Evolutionary conservation across 2,113 vertebrate species (phyloP), one percentile per base, ranked within the genome.

Genomic region (Muntiacus reevesi): DNA sequence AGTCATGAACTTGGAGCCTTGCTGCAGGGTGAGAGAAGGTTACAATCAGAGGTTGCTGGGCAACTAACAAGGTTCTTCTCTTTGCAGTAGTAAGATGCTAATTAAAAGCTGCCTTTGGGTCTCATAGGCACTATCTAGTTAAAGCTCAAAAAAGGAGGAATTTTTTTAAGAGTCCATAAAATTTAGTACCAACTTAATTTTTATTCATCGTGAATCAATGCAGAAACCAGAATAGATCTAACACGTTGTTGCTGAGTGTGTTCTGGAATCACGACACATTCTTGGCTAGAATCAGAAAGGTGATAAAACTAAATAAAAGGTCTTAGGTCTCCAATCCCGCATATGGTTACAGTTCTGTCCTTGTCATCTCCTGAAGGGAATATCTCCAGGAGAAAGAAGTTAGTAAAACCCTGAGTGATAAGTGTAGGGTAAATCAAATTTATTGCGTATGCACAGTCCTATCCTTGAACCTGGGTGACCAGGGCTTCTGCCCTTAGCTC

Each of bases 221-320:
- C 94, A 97, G 84, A 90, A 36, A 54, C 92, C 74, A 92, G 28
- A 98, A 97, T 96, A 98, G 97, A 81, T 40, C 88, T 95, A 97
- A 94, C 91, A 95, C 85, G 50, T 79, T 85, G 60, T 52, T 67
- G 91, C 74, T 85, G 94, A 93, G 83, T 55, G 87, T 95, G 89
- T 91, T 95, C 92, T 94, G 93, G 95, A 93, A 92, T 90, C 62
- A 95, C 15, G 21, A 97, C 96, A 98, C 95, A 95, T 95, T 97
- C 97, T 97, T 97, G 97, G 95, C 96, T 96, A 43, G 64, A 93
- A 95, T 91, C 84, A 62, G 76, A 97, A 97, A 98, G 96, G 92
- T 92, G 93, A 85, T 96, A 91, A 97, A 95, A 74, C 60, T 90
- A 78, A 94, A 96, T 86, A 97, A 90, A 71, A 97, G 92, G 95